Evolutionary conservation across 2,888 invertebrate species (phyloP), one percentile per base, ranked within the genome.

Genomic region (Lagria hirta): DNA sequence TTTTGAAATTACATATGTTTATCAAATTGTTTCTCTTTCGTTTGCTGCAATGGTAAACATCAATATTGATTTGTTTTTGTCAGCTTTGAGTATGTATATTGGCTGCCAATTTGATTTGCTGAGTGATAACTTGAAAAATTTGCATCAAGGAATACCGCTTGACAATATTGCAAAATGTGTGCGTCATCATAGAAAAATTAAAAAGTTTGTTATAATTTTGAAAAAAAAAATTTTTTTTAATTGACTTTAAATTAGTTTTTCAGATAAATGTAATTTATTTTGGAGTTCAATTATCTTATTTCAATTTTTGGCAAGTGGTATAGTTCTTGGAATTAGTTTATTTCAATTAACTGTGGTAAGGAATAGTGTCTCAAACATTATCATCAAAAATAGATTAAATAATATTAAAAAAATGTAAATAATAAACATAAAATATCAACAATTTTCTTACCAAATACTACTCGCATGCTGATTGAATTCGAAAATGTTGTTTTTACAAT

Each of bases 21-120:
- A 28, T 11, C 37, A 37, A 23, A 13, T 21, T 8, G 1, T 28
- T 5, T 11, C 23, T 3, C 7, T 15, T n/a, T 7, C 28, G 5
- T 37, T 21, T 17, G 13, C 14, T 4, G 17, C 28, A 1, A 13
- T 14, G 4, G 14, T 23, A 2, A n/a, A 33, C 2, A 13, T 37
- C 3, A 38, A 17, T 11, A 11, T 38, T 10, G 38, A 38, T 13
- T 30, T 23, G 14, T 30, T 38, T 6, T 13, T 38, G n/a, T 16
- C 38, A n/a, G 29, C 22, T 1, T 17, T 38, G 13, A 36, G 28
- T 20, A 20, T 36, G 8, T 27, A 11, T 8, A 23, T 12, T 8
- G 34, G 14, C 4, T 13, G 14, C 10, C 34, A 34, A 11, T 5
- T 8, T 17, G 17, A 18, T 6, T 6, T 18, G 5, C 6, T 24